Evolutionary conservation across 2,113 vertebrate genomes (phyloP), one percentile per base, ranked within the genome.

Genomic region (Lasiurus borealis): DNA sequence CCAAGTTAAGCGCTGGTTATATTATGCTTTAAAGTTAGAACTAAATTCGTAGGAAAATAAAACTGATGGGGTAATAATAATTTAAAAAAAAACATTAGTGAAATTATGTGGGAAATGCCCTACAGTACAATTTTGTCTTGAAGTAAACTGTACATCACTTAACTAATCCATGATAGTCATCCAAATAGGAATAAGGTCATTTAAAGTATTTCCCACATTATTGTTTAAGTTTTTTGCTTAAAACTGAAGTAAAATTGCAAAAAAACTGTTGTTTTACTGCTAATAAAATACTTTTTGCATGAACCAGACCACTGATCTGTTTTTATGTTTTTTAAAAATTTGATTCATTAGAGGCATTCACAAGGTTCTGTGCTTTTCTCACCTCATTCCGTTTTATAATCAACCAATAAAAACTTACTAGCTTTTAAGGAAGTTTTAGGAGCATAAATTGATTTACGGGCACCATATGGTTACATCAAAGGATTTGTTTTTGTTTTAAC

Each of bases 381-480:
- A 97, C 95, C 77, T 88, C 93, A 72, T 96, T 88, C 88, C 92
- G 94, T 73, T 96, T 94, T 98, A 97, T 52, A 85, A 96, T 92
- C 71, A 93, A 93, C 54, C 86, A 76, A 27, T 54, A 34, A 66
- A 97, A 95, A 21, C 94, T 96, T 72, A 85, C 34, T 93, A 95
- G 96, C 12, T 48, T 96, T 2, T 88, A 25, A 95, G 95, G 96
- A 96, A 97, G 80, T 90, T 97, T 97, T 97, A 97, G 93, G 69
- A 92, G 9, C 92, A 93, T 44, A 96, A 93, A 86, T 95, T 97
- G 84, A 34, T 98, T 98, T 97, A 98, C 92, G 95, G 80, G 66
- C 81, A 93, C 95, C 94, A 96, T 95, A 88, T 94, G 46, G 57
- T 73, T 96, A 77, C 82, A 88, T 94, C 73, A 97, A 96, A 98